These are phyloP conservation scores for Poecilia picta DNA, from an alignment of 2,797 vertebrate genomes.

Conservation along the genomic window DNA sequence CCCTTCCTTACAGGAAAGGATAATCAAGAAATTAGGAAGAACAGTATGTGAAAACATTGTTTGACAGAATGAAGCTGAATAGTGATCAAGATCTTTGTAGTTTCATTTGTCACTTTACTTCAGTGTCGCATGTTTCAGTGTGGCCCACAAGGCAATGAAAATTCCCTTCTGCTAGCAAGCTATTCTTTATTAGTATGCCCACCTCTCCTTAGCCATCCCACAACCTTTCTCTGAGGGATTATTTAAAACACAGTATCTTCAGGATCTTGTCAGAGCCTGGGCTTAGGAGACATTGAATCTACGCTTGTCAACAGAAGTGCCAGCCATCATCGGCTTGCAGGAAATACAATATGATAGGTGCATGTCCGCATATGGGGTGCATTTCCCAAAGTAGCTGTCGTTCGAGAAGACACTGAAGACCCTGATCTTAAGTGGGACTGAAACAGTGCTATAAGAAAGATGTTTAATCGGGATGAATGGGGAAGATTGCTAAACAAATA, in stretches of 20 bases:
- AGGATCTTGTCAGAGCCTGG: slow-evolving; percentile 49
- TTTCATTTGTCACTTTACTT: slow-evolving; percentile 47
- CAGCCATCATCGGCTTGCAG: slow-evolving; percentile 54
- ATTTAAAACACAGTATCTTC: slow-evolving; percentile 51
- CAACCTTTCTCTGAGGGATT: slow-evolving; percentile 46
- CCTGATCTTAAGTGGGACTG: slow-evolving; percentile 54
- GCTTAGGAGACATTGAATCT: slow-evolving; percentile 47
- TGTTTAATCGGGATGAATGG: slow-evolving; percentile 22
- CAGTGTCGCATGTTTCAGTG: slow-evolving; percentile 36
- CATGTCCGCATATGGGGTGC: slow-evolving; percentile 45
- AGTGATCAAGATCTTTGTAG: slow-evolving; percentile 24
- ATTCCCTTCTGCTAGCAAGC: slow-evolving; percentile 48
- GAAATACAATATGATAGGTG: slow-evolving; percentile 70
- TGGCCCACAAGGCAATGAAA: slow-evolving; percentile 6
- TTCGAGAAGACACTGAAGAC: slow-evolving; percentile 67
- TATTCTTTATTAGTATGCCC: slow-evolving; percentile 37
- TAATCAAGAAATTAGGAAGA: not conserved
- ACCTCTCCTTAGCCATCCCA: slow-evolving; percentile 24
- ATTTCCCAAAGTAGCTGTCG: slow-evolving; percentile 56
- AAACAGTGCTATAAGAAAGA: slow-evolving; percentile 37
- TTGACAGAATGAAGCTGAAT: slow-evolving; percentile 10
- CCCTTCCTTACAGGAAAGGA: slow-evolving; percentile 3
- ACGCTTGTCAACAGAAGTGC: slow-evolving; percentile 69
- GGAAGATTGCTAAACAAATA: slow-evolving; percentile 25
- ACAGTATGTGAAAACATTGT: not conserved